These are phyloP conservation scores for Hylomyscus alleni DNA, from an alignment of 2,797 vertebrate genomes.

Conservation along the genomic window DNA sequence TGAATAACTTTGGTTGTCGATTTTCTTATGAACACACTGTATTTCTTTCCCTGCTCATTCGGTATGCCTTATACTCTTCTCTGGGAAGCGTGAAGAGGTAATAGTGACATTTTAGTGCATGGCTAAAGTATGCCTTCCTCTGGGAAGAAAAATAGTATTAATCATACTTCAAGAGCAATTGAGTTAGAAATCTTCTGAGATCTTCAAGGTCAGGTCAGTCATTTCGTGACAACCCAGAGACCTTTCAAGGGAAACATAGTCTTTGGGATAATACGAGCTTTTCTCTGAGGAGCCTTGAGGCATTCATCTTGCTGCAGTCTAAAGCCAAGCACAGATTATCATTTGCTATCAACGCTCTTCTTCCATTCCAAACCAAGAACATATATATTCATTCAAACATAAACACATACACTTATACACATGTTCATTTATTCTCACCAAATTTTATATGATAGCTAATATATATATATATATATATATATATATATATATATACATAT, in stretches of 20 bases:
- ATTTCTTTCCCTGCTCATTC: neutral
- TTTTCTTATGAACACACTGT: neutral
- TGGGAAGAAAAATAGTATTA: neutral
- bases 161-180: neutral
- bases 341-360: neutral
- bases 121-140: neutral
- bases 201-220: neutral
- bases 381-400: neutral
- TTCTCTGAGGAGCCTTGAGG: neutral
- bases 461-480: no score
- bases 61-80: neutral
- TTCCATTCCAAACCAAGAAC: neutral
- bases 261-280: neutral
- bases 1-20: neutral
- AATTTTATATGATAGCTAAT: neutral
- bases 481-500: no score
- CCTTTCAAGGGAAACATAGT: neutral
- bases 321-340: neutral
- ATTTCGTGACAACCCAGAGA: neutral
- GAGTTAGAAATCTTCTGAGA: neutral
- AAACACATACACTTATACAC: neutral
- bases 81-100: neutral
- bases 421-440: neutral
- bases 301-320: neutral
- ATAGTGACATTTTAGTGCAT: neutral